Evolutionary conservation across 2,113 vertebrate genomes (phyloP).

Genomic region (Megaceryle maxima): DNA sequence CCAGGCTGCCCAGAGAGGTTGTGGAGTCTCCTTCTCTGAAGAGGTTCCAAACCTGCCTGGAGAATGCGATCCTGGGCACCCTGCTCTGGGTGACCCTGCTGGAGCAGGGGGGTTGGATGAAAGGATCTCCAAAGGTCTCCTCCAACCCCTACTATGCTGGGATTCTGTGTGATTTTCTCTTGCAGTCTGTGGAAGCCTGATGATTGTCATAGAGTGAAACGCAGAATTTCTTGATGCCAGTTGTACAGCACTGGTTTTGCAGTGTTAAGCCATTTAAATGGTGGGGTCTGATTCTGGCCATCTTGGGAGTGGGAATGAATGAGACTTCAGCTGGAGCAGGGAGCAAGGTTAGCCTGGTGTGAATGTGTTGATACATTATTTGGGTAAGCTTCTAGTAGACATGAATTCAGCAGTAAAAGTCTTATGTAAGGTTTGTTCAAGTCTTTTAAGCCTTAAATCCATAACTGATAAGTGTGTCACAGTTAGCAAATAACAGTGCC

Average conservation of each 20-base stretch:
- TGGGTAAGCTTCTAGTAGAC: background rate
- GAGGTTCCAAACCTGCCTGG: too few relatives aligned
- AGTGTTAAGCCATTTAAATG: background rate
- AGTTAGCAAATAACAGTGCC: conserved; percentile 3
- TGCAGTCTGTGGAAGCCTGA: background rate
- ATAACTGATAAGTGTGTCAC: background rate
- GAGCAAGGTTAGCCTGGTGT: background rate
- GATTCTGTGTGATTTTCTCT: background rate
- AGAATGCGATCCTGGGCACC: too few relatives aligned
- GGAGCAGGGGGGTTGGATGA: too few relatives aligned
- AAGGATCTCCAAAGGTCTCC: background rate
- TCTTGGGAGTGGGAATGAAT: background rate
- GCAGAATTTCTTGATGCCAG: background rate
- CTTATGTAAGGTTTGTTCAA: conserved; percentile 35
- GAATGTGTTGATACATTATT: background rate
- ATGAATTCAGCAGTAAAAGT: conserved; percentile 54
- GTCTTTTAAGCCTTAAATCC: conserved; percentile 20
- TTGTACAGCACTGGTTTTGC: background rate
- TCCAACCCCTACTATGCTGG: background rate
- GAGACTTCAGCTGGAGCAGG: background rate
- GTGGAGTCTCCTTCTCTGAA: too few relatives aligned
- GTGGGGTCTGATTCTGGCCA: background rate
- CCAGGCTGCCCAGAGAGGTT: background rate
- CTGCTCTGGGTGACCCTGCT: too few relatives aligned
- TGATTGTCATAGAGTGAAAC: background rate